Evolutionary conservation across 23 tunicate genomes (phyloP).

Genomic region (Botrylloides violaceus): DNA sequence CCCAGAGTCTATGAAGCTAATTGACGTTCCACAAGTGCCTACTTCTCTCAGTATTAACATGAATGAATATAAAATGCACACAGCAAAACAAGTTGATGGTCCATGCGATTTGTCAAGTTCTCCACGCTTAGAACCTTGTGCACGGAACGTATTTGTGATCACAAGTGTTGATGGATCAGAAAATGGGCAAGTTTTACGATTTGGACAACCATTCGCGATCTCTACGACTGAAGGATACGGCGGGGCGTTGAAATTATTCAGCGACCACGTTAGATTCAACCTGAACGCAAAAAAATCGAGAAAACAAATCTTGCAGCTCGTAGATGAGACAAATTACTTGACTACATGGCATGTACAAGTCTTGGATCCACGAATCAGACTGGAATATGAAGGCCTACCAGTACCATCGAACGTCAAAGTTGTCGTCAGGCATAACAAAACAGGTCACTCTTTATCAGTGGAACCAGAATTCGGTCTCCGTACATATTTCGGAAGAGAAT

Average conservation of each 20-base stretch:
- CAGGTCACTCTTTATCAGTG: slow-evolving; percentile 63
- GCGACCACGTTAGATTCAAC: slow-evolving; percentile 86
- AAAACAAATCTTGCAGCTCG: slow-evolving; percentile 59
- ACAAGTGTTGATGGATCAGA: slow-evolving; percentile 90
- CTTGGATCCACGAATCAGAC: slow-evolving; percentile 64
- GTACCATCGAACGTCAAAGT: slow-evolving; percentile 86
- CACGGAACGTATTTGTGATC: slow-evolving; percentile 71
- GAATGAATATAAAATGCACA: slow-evolving; percentile 73
- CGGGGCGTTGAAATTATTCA: slow-evolving; percentile 69
- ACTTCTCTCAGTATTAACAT: slow-evolving; percentile 66
- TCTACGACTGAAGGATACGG: slow-evolving; percentile 74
- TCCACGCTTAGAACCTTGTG: slow-evolving; percentile 46
- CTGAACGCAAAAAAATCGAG: slow-evolving; percentile 76
- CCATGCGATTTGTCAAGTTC: slow-evolving; percentile 77
- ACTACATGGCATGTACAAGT: slow-evolving; percentile 79
- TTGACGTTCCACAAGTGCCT: slow-evolving; percentile 59
- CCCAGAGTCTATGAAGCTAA: slow-evolving; percentile 34
- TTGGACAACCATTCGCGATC: slow-evolving; percentile 92
- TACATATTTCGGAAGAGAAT: slow-evolving; percentile 84
- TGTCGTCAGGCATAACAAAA: slow-evolving; percentile 76
- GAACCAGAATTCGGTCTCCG: slow-evolving; percentile 47
- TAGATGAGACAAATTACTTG: slow-evolving; percentile 67
- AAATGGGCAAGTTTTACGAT: slow-evolving; percentile 50
- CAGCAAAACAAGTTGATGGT: slow-evolving; percentile 36
- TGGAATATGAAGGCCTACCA: slow-evolving; percentile 82